Conservation (phyloP, 2,797 vertebrate genomes). For the Tamandua tetradactyla region DNA sequence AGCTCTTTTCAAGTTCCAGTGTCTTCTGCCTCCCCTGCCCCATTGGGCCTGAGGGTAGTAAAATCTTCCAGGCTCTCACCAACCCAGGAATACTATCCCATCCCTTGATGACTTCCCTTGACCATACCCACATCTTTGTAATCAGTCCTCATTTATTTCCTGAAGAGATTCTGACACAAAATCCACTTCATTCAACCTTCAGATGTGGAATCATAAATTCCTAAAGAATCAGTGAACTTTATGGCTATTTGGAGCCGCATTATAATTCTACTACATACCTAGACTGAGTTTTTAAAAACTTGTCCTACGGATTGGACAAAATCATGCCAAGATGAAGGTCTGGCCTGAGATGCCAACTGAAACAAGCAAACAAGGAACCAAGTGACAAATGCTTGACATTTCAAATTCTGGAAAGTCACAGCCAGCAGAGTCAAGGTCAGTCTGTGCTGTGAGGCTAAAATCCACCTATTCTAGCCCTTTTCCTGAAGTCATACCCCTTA, state of each 20-base stretch:
- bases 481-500: background rate
- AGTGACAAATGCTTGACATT: background rate
- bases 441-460: background rate
- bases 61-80: background rate
- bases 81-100: background rate
- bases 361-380: background rate
- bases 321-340: slow-evolving; percentile 18
- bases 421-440: background rate
- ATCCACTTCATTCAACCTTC: background rate
- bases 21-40: background rate
- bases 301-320: background rate
- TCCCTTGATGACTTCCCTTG: background rate
- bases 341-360: slow-evolving; percentile 20
- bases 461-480: background rate
- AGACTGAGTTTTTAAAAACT: background rate
- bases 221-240: background rate
- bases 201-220: background rate
- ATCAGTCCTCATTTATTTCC: background rate
- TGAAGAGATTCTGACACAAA: background rate
- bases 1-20: background rate
- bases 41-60: background rate
- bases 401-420: slow-evolving; percentile 28
- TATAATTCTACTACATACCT: background rate
- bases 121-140: background rate
- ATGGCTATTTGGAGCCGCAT: background rate